Base-by-base conservation (phyloP, 2,797 vertebrate genomes). In the Hephaestus fuliginosus region DNA sequence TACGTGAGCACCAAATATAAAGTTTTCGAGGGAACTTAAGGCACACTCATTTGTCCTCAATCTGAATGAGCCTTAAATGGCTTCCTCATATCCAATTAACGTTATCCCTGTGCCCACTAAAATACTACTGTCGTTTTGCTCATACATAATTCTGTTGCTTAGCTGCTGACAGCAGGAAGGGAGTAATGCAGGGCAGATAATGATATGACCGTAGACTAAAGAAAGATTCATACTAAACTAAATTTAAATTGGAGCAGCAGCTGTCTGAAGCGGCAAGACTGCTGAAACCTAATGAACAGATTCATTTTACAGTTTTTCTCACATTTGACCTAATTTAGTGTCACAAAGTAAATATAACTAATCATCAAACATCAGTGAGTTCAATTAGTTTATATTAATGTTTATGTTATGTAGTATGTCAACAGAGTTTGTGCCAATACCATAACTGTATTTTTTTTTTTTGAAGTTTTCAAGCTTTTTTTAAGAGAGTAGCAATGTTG, bases 71-170 rank as follows among this genome's bases (percentile, higher is more conserved):
- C 66, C 58, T 60, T 80, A 79, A 85, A 81, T 76, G 66, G 77
- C 72, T 86, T 82, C 79, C 62, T 71, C 71, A 78, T 81, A 74
- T 85, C 84, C 71, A 65, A 64, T 83, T 81, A 87, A 76, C 71
- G 78, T 83, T 78, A 66, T 80, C 62, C 44, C 53, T 62, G 66
- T 67, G 69, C 46, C 55, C 43, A 67, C 60, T 73, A 73, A 39
- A 39, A 68, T 70, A 41, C 68, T 28, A 22, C 82, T 69, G 58
- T 28, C 52, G 56, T 70, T 74, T 72, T 49, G 60, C 57, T 69
- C 12, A 15, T 36, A 61, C 33, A 52, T 56, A 41, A 55, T 77
- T 65, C 41, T 43, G 25, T 61, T 78, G 66, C 53, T 49, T 20
- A 6, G 22, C 25, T 6, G 68, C 44, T 66, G 61, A 74, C 70